phyloP scores from a whole-genome alignment of 2,113 vertebrate genomes.

The Bubo bubo region DNA sequence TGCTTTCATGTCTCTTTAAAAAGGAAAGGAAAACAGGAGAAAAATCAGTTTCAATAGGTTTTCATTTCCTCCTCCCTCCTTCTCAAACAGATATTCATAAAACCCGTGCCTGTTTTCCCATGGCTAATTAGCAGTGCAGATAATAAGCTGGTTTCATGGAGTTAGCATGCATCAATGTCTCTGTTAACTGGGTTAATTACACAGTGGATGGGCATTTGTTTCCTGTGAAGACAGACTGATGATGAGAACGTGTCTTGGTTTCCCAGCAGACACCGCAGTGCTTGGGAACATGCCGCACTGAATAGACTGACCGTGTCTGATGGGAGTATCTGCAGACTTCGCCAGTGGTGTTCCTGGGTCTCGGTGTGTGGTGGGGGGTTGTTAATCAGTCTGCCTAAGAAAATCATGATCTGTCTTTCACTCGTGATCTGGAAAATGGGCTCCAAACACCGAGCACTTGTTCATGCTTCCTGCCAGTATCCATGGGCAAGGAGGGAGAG shows the following conservation, averaged over 20 bases:
- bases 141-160: conserved; percentile 49
- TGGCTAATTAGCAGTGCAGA: conserved; percentile 58
- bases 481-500: not conserved
- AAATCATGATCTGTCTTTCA: not conserved
- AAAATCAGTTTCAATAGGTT: not conserved
- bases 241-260: not conserved
- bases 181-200: conserved; percentile 62
- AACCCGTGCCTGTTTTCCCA: not conserved
- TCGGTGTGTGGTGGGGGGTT: not conserved
- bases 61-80: not conserved
- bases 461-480: not conserved
- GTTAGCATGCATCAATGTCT: conserved; percentile 58
- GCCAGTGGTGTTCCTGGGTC: not conserved
- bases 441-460: not conserved
- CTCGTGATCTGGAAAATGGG: not conserved
- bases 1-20: not conserved
- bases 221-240: not conserved
- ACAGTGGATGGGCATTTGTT: conserved; percentile 43
- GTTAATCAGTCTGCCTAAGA: not conserved
- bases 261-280: not conserved
- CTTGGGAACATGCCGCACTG: not conserved
- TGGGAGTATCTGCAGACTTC: not conserved
- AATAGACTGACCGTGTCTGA: not conserved
- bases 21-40: not conserved
- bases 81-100: not conserved